Evolutionary conservation across 2,888 invertebrate genomes (phyloP), one percentile per base, ranked within the genome.

Genomic region (Agrochola circellaris): DNA sequence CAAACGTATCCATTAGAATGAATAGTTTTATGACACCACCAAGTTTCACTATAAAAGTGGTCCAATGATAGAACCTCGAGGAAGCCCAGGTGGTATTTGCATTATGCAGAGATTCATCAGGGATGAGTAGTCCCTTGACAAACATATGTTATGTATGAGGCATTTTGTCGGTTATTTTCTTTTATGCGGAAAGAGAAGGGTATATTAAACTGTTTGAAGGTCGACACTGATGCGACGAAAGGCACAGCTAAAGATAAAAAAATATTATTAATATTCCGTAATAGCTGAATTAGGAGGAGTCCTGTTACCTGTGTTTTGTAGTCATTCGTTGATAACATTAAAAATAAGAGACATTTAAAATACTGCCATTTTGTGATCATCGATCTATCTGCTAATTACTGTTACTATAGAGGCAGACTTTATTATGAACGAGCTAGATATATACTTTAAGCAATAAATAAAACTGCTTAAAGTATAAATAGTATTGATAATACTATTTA

Each of bases 31-130:
- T 72, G 38, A 74, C 45, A 48, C 38, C 67, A 56, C 30, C 54
- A 81, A 77, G 56, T 69, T 75, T 38, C 51, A 65, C 65, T 56
- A 60, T 72, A 76, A 79, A 86, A 82, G 51, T 80, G 77, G 79
- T 58, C 77, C 76, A 45, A 71, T 73, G 65, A 70, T 82, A 30
- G 60, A 69, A 38, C 73, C 77, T 73, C 65, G 75, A 60, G 62
- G 75, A 65, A 86, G 54, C 61, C 71, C 71, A 77, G 78, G 64
- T 84, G 77, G 65, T 77, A 71, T 73, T 75, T 87, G 80, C 79
- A 88, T 84, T 88, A 87, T 87, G 87, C 82, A 87, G 56, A 82
- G 82, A 81, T 88, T 87, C 88, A 87, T 87, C 87, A 84, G 42
- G 26, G 68, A 51, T 23, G 34, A 84, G 87, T 69, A 73, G 77